A percentile compares a stretch with the other conserved stretches of the same genome.
phyloP scores from a whole-genome alignment of 2,797 vertebrate species.

The Delichon dasypus region DNA sequence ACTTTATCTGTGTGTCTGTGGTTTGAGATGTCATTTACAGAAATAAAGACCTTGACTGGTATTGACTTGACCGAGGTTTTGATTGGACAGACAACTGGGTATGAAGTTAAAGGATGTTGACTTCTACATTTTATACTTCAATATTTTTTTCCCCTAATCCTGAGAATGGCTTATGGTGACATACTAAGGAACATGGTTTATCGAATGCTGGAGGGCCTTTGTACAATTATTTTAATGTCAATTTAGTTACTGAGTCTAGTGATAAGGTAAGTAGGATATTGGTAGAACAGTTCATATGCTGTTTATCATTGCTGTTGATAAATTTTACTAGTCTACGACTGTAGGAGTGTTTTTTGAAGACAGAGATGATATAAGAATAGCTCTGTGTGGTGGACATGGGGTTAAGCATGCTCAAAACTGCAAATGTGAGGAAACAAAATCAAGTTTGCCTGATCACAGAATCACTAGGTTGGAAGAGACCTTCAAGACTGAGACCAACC shows the following conservation, averaged over 20 bases:
- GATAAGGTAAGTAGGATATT: neutral
- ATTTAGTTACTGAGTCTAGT: neutral
- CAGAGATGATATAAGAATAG: neutral
- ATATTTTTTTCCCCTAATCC: rapidly evolving
- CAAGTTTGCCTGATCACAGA: neutral
- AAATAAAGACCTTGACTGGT: neutral
- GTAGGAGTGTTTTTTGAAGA: neutral
- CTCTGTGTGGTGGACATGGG: neutral
- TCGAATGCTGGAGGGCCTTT: neutral
- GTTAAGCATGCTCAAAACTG: neutral
- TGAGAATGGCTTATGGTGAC: neutral
- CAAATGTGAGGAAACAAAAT: neutral
- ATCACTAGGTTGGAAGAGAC: neutral
- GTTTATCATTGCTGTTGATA: neutral
- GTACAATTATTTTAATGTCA: neutral
- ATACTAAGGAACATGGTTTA: neutral
- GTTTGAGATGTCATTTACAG: neutral
- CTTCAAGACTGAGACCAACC: neutral
- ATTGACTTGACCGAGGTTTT: neutral
- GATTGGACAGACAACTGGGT: neutral
- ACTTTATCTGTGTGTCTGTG: neutral
- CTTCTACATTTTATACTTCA: neutral
- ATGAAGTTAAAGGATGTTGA: neutral
- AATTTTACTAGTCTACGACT: neutral
- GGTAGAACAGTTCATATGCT: neutral